phyloP scores from a whole-genome alignment of 2,113 vertebrate species.

The Urocitellus parryii region DNA sequence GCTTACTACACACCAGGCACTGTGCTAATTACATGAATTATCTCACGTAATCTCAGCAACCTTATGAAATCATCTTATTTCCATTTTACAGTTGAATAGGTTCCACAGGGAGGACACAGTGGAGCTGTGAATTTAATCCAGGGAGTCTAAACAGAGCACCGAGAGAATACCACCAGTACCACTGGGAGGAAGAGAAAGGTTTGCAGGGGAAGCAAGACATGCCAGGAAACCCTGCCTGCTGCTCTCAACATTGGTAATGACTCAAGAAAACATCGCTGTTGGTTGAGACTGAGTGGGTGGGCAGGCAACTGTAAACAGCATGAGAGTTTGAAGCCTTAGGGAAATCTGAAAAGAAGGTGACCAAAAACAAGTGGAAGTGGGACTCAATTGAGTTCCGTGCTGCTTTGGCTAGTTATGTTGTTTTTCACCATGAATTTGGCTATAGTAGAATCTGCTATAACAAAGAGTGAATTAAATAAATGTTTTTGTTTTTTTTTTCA shows the following conservation, averaged over 20 bases:
- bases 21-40: background rate
- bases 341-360: background rate
- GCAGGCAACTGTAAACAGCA: background rate
- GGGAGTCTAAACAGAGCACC: background rate
- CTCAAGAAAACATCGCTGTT: background rate
- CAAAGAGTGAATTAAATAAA: background rate
- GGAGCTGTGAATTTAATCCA: background rate
- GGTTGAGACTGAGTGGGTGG: background rate
- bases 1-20: background rate
- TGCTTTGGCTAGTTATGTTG: background rate
- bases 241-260: background rate
- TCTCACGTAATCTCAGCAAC: background rate
- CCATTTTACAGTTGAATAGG: background rate
- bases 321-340: background rate
- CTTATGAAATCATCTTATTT: background rate
- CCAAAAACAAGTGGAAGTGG: background rate
- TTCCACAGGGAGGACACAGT: background rate
- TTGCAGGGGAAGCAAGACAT: background rate
- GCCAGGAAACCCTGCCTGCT: background rate
- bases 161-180: background rate
- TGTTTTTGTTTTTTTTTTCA: constrained; percentile 1
- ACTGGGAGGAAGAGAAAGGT: background rate
- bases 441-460: background rate
- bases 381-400: background rate
- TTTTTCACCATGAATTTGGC: background rate